Base-by-base conservation (phyloP, 1,140 invertebrate species). In the Drosophila lowei region DNA sequence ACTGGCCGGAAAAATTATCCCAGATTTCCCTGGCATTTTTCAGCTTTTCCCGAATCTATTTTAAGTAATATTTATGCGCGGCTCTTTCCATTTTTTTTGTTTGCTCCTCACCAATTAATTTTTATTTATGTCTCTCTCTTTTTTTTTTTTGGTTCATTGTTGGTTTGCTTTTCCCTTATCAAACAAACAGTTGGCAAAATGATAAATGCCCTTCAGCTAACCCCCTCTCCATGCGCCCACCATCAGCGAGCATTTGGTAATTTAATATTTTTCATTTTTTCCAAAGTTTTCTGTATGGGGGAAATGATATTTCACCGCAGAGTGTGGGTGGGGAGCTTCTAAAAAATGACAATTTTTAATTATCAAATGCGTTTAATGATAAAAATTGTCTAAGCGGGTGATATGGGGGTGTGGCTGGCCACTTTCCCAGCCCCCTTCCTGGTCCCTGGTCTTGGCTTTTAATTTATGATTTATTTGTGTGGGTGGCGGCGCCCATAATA, bases 281-380 rank as follows among this genome's bases (percentile, higher is more conserved):
- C 15, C 58, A 7, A 57, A 65, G 42, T 23, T 56, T 72, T 65
- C 8, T 55, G 57, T 73, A 60, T 68, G 65, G 55, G 59, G 55
- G 68, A 76, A 73, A 68, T 76, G 54, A 77, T 74, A 73, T 77
- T 74, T 74, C 41, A 72, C 41, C 60, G 25, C 23, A 56, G 60
- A 59, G 23, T 43, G 52, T 72, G 38, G 16, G 21, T 21, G 15
- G 34, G 7, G 42, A 73, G 42, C 83, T 46, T 83, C 64, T 83
- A 83, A 90, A 90, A 89, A 90, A 90, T 90, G 81, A 90, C 84
- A 85, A 85, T 89, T 90, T 90, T 90, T 90, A 90, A 90, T 90
- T 90, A 90, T 90, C 88, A 90, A 90, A 90, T 90, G 89, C 89
- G 89, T 90, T 85, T 90, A 90, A 90, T 90, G 88, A 90, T 90